These are phyloP conservation scores for Sebastes vulpes DNA, from an alignment of 2,797 vertebrate genomes.

Conservation along the genomic window DNA sequence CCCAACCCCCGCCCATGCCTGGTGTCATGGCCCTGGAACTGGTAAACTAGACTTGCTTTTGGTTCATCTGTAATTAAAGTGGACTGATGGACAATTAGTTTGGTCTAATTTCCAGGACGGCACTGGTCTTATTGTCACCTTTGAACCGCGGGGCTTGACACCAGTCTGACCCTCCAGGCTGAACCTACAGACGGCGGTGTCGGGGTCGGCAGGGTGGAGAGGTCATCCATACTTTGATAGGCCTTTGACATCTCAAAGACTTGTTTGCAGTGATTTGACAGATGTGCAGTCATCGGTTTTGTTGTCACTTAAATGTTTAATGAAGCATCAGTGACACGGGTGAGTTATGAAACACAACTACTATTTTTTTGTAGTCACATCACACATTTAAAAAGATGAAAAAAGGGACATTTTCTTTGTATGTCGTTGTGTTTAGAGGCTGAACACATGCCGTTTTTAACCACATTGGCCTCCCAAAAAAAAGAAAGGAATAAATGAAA, in stretches of 20 bases:
- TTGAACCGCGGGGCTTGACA: constrained; percentile 73
- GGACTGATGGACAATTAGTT: constrained; percentile 85
- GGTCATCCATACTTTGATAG: constrained; percentile 46
- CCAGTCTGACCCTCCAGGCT: constrained; percentile 49
- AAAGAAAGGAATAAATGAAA: background rate
- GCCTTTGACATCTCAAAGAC: constrained; percentile 40
- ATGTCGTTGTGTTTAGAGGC: background rate
- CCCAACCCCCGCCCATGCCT: constrained; percentile 34
- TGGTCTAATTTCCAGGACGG: constrained; percentile 81
- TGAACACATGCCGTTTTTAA: background rate
- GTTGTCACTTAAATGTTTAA: constrained; percentile 34
- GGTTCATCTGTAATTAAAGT: constrained; percentile 78
- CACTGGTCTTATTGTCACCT: constrained; percentile 75
- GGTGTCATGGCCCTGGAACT: constrained; percentile 71
- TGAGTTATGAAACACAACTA: background rate
- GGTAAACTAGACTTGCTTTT: constrained; percentile 54
- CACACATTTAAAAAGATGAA: background rate
- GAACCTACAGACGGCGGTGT: constrained; percentile 30
- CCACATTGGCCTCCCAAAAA: background rate
- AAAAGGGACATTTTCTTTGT: background rate
- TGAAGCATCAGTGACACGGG: constrained; percentile 8
- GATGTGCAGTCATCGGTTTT: constrained; percentile 23
- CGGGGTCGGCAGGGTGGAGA: constrained; percentile 37
- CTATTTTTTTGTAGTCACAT: background rate
- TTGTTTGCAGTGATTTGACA: constrained; percentile 58